phyloP scores from a whole-genome alignment of 2,888 invertebrate species.

The Eupsilia transversa region DNA sequence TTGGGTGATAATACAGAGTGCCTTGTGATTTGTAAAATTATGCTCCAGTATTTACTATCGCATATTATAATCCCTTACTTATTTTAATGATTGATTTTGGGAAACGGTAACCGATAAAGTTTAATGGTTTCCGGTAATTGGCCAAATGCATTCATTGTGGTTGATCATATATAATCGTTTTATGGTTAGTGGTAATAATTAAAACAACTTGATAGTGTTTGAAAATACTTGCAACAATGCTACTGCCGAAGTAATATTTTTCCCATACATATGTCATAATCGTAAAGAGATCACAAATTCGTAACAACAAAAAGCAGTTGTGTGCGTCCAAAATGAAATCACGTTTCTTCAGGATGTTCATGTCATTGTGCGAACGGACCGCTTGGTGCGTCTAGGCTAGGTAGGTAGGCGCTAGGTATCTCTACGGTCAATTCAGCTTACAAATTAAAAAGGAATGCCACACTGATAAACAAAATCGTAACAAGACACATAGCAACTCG shows the following conservation, averaged over 20 bases:
- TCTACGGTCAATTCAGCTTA: not conserved
- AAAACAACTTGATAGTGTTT: not conserved
- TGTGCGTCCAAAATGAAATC: not conserved
- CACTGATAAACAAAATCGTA: not conserved
- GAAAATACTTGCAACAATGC: not conserved
- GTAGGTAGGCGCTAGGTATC: no score
- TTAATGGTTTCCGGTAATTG: not conserved
- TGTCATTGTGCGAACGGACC: not conserved
- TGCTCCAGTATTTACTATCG: not conserved
- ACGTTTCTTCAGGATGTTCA: not conserved
- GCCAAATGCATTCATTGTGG: not conserved
- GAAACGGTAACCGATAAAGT: not conserved
- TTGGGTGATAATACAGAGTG: not conserved
- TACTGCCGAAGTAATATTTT: not conserved
- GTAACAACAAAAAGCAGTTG: not conserved
- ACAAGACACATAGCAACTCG: slow-evolving; percentile 19
- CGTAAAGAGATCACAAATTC: not conserved
- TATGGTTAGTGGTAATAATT: not conserved
- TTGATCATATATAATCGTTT: not conserved
- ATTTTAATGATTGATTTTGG: not conserved
- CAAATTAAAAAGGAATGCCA: not conserved
- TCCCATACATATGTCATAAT: not conserved
- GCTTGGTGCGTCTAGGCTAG: no score
- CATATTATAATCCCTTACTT: not conserved
- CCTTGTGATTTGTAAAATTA: slow-evolving; percentile 3